phyloP scores from a whole-genome alignment of 2,888 invertebrate species.

The Taenaris catops region DNA sequence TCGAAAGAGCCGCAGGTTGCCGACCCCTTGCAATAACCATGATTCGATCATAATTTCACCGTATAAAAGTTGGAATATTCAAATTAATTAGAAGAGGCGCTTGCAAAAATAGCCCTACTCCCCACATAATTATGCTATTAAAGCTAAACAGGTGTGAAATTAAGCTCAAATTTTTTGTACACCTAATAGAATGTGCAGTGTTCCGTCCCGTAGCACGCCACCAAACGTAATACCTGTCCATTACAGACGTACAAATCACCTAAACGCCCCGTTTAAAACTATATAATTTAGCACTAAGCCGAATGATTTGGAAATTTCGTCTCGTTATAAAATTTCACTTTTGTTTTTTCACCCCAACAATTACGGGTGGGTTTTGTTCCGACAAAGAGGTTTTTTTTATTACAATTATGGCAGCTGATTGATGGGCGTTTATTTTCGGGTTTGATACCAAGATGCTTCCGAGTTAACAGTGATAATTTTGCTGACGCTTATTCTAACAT shows the following conservation, averaged over 20 bases:
- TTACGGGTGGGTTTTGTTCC: conserved; percentile 54
- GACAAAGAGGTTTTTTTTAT: conserved; percentile 64
- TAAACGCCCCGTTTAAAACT: conserved; percentile 70
- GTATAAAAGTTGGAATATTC: conserved; percentile 31
- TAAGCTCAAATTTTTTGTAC: conserved; percentile 69
- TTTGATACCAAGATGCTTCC: conserved; percentile 64
- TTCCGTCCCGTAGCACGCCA: conserved; percentile 52
- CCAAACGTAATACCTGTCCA: conserved; percentile 59
- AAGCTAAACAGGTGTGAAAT: conserved; percentile 77
- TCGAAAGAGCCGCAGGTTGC: too few species aligned
- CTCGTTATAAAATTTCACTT: conserved; percentile 74
- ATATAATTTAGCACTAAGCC: conserved; percentile 77
- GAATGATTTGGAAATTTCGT: conserved; percentile 69
- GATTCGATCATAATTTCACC: too few species aligned
- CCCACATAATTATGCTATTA: conserved; percentile 67
- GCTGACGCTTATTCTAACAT: conserved; percentile 15
- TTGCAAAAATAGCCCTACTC: conserved; percentile 59
- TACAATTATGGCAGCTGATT: conserved; percentile 53
- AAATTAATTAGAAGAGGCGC: conserved; percentile 40
- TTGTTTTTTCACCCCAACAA: conserved; percentile 68
- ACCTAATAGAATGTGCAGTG: conserved; percentile 66
- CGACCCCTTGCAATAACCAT: too few species aligned
- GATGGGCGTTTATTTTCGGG: conserved; percentile 72
- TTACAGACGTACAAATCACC: conserved; percentile 62
- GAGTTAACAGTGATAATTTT: conserved; percentile 47